A percentile compares a stretch with the other conserved stretches of the same genome.
Conservation (phyloP, 1,140 invertebrate species). For the Choristoneura fumiferana region DNA sequence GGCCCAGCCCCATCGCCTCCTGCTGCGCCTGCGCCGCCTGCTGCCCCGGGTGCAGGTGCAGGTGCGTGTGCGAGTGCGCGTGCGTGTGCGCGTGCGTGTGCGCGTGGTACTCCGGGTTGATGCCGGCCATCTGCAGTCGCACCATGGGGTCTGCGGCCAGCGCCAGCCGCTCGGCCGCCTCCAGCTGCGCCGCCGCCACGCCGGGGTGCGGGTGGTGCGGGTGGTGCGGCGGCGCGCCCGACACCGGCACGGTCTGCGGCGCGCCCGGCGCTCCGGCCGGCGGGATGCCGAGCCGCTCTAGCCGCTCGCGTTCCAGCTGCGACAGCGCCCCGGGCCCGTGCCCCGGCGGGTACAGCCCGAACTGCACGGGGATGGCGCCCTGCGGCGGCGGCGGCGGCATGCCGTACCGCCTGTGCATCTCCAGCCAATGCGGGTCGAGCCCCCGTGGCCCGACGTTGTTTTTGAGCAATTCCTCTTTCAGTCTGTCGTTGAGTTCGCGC, state of each 20-base stretch:
- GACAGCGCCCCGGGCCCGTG: constrained; percentile 83
- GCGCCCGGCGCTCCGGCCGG: constrained; percentile 71
- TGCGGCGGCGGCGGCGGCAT: constrained; percentile 67
- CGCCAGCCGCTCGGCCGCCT: constrained; percentile 73
- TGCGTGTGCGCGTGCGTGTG: constrained; percentile 90
- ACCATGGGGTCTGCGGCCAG: constrained; percentile 79
- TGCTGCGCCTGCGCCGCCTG: constrained; percentile 86
- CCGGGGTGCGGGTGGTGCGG: constrained; percentile 78
- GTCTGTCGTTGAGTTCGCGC: constrained; percentile 88
- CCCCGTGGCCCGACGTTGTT: constrained; percentile 82
- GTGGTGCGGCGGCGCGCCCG: constrained; percentile 58
- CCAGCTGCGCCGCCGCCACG: constrained; percentile 79
- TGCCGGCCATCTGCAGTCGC: constrained; percentile 91
- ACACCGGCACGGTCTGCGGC: constrained; percentile 75
- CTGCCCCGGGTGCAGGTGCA: constrained; percentile 92
- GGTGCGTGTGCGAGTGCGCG: constrained; percentile 93
- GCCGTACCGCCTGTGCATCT: constrained; percentile 87
- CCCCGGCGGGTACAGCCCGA: constrained; percentile 82
- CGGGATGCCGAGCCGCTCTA: constrained; percentile 88
- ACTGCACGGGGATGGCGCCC: constrained; percentile 80
- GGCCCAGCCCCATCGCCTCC: constrained; percentile 75
- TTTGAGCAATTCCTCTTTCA: constrained; percentile 90
- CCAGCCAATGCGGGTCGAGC: constrained; percentile 94
- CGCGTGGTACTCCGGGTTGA: constrained; percentile 88
- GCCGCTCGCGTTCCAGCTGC: constrained; percentile 91